Conservation (phyloP, 2,888 invertebrate genomes). For the Ophion ellenae region DNA sequence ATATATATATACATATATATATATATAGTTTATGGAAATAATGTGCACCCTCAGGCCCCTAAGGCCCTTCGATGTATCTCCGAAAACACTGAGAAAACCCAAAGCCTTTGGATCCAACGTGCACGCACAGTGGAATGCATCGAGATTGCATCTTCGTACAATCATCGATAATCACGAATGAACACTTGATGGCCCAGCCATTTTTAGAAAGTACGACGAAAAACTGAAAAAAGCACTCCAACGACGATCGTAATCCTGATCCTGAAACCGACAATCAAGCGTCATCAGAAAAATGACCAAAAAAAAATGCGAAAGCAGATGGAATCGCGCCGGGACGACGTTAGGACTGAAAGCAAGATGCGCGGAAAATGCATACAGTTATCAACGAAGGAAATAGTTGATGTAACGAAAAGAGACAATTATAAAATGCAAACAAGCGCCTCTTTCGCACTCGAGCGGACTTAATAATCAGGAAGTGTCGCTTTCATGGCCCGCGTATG, state of each 20-base stretch:
- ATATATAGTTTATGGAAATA: neutral
- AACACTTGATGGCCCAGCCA: neutral
- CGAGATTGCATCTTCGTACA: neutral
- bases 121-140: neutral
- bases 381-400: no score
- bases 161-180: constrained; percentile 12
- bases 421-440: neutral
- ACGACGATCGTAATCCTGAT: no score
- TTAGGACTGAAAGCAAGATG: neutral
- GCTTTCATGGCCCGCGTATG: neutral
- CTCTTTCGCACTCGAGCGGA: neutral
- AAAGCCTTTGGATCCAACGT: neutral
- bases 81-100: constrained; percentile 39
- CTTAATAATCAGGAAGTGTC: constrained; percentile 48
- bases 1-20: neutral
- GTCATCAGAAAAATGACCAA: no score
- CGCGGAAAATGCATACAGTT: neutral
- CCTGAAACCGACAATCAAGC: no score
- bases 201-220: neutral
- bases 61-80: constrained; percentile 39
- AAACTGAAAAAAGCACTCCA: no score
- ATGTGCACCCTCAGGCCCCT: constrained; percentile 46
- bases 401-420: neutral
- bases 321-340: no score
- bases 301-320: no score